A percentile compares a stretch with the other conserved stretches of the same genome.
These are phyloP conservation scores for Drosophila asahinai DNA, from an alignment of 1,140 invertebrate species.

Conservation along the genomic window DNA sequence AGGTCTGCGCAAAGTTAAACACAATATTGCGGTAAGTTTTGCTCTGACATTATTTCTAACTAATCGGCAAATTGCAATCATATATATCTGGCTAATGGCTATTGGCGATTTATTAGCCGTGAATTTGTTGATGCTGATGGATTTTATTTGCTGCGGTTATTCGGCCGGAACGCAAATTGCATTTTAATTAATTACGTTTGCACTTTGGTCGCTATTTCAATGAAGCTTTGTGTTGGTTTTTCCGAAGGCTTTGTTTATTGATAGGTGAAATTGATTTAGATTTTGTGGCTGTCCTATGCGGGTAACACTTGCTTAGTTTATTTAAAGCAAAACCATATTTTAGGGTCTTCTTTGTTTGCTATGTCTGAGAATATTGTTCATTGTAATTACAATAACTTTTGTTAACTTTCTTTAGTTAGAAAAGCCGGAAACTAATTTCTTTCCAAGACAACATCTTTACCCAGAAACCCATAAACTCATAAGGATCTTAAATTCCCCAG, in stretches of 20 bases:
- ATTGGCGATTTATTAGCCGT: slow-evolving; percentile 51
- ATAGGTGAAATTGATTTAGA: slow-evolving; percentile 59
- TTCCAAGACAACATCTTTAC: neutral
- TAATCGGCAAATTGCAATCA: slow-evolving; percentile 33
- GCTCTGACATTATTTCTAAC: slow-evolving; percentile 36
- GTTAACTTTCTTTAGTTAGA: neutral
- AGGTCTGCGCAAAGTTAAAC: slow-evolving; percentile 20
- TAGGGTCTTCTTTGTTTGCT: neutral
- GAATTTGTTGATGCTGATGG: slow-evolving; percentile 16
- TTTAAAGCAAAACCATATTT: too few species aligned
- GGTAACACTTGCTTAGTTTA: neutral
- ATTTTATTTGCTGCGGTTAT: slow-evolving; percentile 50
- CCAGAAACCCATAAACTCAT: slow-evolving; percentile 4
- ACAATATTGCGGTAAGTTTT: slow-evolving; percentile 50
- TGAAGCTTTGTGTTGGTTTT: slow-evolving; percentile 11
- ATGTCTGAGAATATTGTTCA: too few species aligned
- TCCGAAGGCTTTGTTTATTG: slow-evolving; percentile 60
- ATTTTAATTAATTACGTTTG: slow-evolving; percentile 78
- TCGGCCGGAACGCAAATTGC: slow-evolving; percentile 43
- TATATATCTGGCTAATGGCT: slow-evolving; percentile 1
- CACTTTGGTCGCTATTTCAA: slow-evolving; percentile 40
- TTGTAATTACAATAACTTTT: neutral
- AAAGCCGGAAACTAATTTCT: neutral
- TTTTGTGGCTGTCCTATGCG: slow-evolving; percentile 43
- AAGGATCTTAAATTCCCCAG: slow-evolving; percentile 9